Evolutionary conservation across 1,140 invertebrate species (phyloP).

Genomic region (Hesperophylax magnus): DNA sequence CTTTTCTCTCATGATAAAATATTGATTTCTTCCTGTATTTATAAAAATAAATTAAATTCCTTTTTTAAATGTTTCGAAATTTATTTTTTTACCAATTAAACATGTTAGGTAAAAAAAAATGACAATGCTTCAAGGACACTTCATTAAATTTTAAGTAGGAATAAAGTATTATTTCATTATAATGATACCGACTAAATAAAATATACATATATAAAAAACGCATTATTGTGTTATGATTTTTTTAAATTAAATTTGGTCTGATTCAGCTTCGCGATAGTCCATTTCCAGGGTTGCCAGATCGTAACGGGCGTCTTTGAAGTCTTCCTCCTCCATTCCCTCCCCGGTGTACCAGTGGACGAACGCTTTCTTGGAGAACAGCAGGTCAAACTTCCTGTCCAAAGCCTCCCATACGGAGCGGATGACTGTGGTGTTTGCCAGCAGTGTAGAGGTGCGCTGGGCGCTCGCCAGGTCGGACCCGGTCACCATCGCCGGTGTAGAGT

Average conservation of each 20-base stretch:
- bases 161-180: too few species aligned
- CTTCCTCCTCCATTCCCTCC: slow-evolving; percentile 90
- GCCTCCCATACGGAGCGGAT: slow-evolving; percentile 85
- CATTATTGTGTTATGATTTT: too few species aligned
- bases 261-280: slow-evolving; percentile 85
- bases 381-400: slow-evolving; percentile 86
- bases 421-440: slow-evolving; percentile 87
- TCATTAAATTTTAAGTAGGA: too few species aligned
- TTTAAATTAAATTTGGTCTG: slow-evolving; percentile 42
- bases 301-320: slow-evolving; percentile 89
- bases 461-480: slow-evolving; percentile 85
- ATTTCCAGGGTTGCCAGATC: slow-evolving; percentile 89
- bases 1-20: too few species aligned
- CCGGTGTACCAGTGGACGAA: slow-evolving; percentile 91
- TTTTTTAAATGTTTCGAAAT: too few species aligned
- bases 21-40: too few species aligned
- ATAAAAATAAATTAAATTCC: too few species aligned
- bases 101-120: too few species aligned
- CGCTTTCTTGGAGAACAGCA: slow-evolving; percentile 88
- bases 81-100: too few species aligned
- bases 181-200: too few species aligned
- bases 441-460: slow-evolving; percentile 80
- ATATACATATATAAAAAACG: too few species aligned
- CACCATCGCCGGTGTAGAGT: slow-evolving; percentile 85
- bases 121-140: too few species aligned